These are phyloP conservation scores for Reticulitermes lucifugus DNA, from an alignment of 2,888 invertebrate species.

Conservation along the genomic window DNA sequence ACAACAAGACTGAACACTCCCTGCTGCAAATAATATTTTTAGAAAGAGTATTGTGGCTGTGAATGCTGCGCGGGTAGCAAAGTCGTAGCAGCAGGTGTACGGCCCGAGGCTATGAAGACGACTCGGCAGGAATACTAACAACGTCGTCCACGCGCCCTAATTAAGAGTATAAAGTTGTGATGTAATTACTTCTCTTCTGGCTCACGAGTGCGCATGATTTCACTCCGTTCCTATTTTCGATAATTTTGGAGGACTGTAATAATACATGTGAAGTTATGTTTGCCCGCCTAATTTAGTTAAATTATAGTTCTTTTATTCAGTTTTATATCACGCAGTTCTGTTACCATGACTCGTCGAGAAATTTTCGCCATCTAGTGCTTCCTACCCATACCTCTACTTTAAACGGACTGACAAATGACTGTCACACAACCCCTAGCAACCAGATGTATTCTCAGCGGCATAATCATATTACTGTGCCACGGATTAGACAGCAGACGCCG, in stretches of 20 bases:
- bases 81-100: slow-evolving; percentile 14
- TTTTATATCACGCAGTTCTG: too few species aligned
- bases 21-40: not conserved
- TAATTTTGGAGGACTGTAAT: not conserved
- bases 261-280: not conserved
- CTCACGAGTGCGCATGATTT: not conserved
- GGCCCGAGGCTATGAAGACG: not conserved
- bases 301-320: too few species aligned
- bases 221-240: not conserved
- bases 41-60: not conserved
- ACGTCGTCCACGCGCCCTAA: slow-evolving; percentile 29
- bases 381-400: too few species aligned
- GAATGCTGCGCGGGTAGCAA: not conserved
- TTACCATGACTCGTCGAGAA: too few species aligned
- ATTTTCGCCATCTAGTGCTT: too few species aligned
- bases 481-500: too few species aligned
- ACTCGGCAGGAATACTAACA: slow-evolving; percentile 10
- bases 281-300: too few species aligned
- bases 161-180: slow-evolving; percentile 7
- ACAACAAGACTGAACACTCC: too few species aligned
- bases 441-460: too few species aligned
- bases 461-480: too few species aligned
- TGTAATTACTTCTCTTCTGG: slow-evolving; percentile 17
- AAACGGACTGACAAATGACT: too few species aligned
- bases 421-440: too few species aligned